Conservation (phyloP, 2,797 vertebrate species). For the Gephyroberyx darwinii region DNA sequence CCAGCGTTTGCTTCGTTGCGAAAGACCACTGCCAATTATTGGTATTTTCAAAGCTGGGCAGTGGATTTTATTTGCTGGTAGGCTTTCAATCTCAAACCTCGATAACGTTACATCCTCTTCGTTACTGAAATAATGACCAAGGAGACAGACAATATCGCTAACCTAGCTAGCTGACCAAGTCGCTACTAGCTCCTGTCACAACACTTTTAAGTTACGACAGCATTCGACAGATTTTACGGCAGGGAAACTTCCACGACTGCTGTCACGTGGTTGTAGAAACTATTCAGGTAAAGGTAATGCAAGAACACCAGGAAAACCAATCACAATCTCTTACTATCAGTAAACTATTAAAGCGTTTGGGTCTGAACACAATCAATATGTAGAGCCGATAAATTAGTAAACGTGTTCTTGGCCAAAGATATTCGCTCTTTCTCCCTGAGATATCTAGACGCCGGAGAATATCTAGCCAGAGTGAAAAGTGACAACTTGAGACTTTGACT, state of each 20-base stretch:
- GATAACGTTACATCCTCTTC: constrained; percentile 48
- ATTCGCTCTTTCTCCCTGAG: too few relatives aligned
- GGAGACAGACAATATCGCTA: constrained; percentile 58
- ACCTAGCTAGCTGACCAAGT: constrained; percentile 49
- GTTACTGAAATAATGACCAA: constrained; percentile 42
- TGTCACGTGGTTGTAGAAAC: constrained; percentile 25
- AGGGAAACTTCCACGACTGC: constrained; percentile 33
- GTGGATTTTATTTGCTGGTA: background rate
- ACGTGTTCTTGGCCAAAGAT: too few relatives aligned
- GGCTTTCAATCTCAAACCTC: background rate
- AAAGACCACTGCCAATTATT: constrained; percentile 21
- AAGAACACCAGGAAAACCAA: too few relatives aligned
- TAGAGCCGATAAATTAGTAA: too few relatives aligned
- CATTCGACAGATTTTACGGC: constrained; percentile 45
- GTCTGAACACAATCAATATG: too few relatives aligned
- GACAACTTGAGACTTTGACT: constrained; percentile 15
- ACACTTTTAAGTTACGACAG: constrained; percentile 41
- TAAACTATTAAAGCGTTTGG: too few relatives aligned
- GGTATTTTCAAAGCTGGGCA: background rate
- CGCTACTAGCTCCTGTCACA: constrained; percentile 47
- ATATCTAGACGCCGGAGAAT: too few relatives aligned
- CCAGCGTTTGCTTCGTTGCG: constrained; percentile 12
- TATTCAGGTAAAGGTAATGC: too few relatives aligned
- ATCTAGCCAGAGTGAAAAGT: constrained; percentile 7
- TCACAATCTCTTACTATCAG: too few relatives aligned